Conservation (phyloP, 2,113 vertebrate genomes). For the Toxostoma redivivum region DNA sequence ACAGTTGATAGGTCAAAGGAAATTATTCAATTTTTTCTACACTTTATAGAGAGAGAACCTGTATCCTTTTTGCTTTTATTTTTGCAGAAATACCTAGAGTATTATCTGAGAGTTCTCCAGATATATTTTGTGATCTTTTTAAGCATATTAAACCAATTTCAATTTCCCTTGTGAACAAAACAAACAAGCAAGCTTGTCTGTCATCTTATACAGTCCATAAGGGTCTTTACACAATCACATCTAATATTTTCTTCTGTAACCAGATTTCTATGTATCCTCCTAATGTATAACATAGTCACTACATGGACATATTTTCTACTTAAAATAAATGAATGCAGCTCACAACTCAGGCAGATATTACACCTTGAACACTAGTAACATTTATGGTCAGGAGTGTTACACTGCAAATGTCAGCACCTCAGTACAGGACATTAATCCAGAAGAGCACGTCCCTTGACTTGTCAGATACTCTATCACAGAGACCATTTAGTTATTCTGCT, state of each 20-base stretch:
- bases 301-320: neutral
- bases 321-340: neutral
- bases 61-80: neutral
- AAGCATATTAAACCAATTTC: neutral
- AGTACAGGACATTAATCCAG: neutral
- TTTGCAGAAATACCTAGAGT: neutral
- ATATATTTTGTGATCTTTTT: neutral
- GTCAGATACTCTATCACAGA: neutral
- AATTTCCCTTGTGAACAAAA: neutral
- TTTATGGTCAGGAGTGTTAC: neutral
- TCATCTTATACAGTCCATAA: neutral
- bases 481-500: neutral
- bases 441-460: neutral
- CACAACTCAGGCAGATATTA: neutral
- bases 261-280: neutral
- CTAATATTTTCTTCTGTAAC: neutral
- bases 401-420: fast-evolving
- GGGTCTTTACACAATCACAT: neutral
- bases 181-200: neutral
- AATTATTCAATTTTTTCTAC: neutral
- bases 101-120: neutral
- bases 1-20: neutral
- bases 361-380: neutral
- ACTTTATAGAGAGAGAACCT: neutral
- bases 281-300: neutral